Percentiles rank a stretch among this genome's conserved stretches.
Evolutionary conservation across 2,888 invertebrate genomes (phyloP).

Genomic region (Cryptus viduatorius): DNA sequence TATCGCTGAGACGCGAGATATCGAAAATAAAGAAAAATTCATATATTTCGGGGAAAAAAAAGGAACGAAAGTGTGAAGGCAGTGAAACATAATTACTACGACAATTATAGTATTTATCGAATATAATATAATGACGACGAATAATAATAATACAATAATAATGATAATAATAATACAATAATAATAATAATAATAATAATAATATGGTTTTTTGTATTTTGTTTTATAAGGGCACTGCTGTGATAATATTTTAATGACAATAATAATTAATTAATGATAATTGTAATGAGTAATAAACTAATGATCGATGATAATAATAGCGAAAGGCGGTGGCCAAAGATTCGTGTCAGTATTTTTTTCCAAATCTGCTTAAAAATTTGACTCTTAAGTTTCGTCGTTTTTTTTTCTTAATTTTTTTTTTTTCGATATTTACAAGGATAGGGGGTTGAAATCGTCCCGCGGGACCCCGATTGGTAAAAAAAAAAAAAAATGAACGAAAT

Average conservation of each 20-base stretch:
- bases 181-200: conserved; percentile 64
- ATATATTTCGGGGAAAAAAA: background rate
- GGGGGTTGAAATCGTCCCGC: conserved; percentile 38
- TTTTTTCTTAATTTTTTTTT: conserved; percentile 13
- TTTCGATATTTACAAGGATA: conserved; percentile 49
- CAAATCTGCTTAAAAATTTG: background rate
- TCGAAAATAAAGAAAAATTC: background rate
- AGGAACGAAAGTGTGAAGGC: conserved; percentile 18
- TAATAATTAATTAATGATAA: conserved; percentile 61
- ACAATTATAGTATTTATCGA: conserved; percentile 52
- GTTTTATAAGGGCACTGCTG: conserved; percentile 66
- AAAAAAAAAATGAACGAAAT: background rate
- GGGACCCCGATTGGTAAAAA: conserved; percentile 36
- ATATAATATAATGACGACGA: conserved; percentile 54
- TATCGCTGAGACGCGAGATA: background rate
- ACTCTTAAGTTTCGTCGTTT: background rate
- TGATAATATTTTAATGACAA: conserved; percentile 62
- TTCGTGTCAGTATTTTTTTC: conserved; percentile 1
- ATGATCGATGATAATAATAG: conserved; percentile 37
- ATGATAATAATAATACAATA: conserved; percentile 42
- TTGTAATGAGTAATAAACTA: conserved; percentile 66
- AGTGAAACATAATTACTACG: conserved; percentile 36
- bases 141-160: conserved; percentile 52
- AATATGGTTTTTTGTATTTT: conserved; percentile 41
- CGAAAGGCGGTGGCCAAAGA: conserved; percentile 13